phyloP scores from a whole-genome alignment of 1,140 invertebrate genomes.

The Panonychus citri region DNA sequence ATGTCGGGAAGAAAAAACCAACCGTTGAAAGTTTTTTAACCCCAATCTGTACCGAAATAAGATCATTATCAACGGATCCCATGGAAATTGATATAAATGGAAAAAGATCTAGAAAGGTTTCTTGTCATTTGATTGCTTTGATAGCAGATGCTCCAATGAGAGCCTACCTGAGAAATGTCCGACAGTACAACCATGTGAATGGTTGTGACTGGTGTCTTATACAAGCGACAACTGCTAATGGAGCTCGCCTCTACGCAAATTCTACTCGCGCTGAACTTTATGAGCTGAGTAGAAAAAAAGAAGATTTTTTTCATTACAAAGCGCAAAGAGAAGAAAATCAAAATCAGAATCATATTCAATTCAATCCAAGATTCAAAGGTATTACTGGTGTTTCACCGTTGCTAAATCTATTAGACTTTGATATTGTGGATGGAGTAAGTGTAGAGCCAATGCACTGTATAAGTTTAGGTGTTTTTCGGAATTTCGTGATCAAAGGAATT shows the following conservation, averaged over 20 bases:
- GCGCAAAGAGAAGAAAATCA: not conserved
- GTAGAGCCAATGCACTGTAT: not conserved
- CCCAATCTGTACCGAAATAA: not conserved
- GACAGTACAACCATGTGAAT: not conserved
- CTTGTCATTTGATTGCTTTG: not conserved
- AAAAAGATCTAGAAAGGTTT: not conserved
- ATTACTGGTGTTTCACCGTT: not conserved
- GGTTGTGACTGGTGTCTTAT: not conserved
- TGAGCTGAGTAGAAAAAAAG: not conserved
- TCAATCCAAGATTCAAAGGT: not conserved
- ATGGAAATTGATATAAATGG: not conserved
- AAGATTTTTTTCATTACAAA: not conserved
- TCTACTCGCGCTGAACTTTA: not conserved
- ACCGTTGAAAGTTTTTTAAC: not conserved
- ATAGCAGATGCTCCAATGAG: not conserved
- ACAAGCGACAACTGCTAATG: not conserved
- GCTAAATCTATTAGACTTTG: not conserved
- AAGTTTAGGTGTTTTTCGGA: not conserved
- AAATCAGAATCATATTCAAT: not conserved
- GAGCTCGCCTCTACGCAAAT: not conserved
- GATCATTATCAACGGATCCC: not conserved
- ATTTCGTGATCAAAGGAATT: not conserved
- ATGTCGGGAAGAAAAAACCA: not conserved
- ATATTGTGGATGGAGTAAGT: not conserved
- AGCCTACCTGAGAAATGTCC: not conserved